Evolutionary conservation across 2,113 vertebrate species (phyloP), one percentile per base, ranked within the genome.

Genomic region (Oxyura jamaicensis): DNA sequence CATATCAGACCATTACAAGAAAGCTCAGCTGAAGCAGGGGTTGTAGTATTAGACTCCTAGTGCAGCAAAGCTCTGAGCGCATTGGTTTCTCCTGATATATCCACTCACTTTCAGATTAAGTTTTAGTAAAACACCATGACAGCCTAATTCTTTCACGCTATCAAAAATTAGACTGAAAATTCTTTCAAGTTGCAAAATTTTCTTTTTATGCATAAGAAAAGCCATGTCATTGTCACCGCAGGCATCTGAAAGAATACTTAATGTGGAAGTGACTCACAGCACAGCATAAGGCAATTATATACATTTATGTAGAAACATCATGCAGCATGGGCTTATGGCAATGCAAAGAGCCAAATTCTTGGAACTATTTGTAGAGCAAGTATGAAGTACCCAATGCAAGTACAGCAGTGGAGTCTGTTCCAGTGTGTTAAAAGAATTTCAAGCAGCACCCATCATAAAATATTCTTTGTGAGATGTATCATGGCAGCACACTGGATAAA

Each of bases 251-350:
- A 90, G 93, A 94, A 90, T 88, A 36, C n/a, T 90, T 95, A 75
- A 62, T 86, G 62, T 84, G 75, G 55, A 88, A 78, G 86, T 94
- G 96, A 97, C 92, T 97, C 91, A 97, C 29, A 87, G 72, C 68
- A 92, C 81, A 90, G 91, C 95, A 94, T 76, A 93, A 91, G 88
- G 94, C 94, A 77, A 69, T 84, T 97, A 92, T 76, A 72, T 95
- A 62, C 73, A 85, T 89, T 95, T 90, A 72, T 92, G 86, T 94
- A 25, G 94, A 77, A 90, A 82, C 88, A 91, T 85, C 62, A 67
- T 83, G 68, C 79, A 88, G 73, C 59, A 55, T 55, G 65, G 33
- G 56, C 60, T 95, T 96, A 76, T 91, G 94, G 80, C 94, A 96
- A 80, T 52, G 72, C 88, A 75, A 1, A 18, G 82, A 94, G 88